These are phyloP conservation scores for Myocastor coypus DNA, from an alignment of 2,113 vertebrate species.

Conservation along the genomic window DNA sequence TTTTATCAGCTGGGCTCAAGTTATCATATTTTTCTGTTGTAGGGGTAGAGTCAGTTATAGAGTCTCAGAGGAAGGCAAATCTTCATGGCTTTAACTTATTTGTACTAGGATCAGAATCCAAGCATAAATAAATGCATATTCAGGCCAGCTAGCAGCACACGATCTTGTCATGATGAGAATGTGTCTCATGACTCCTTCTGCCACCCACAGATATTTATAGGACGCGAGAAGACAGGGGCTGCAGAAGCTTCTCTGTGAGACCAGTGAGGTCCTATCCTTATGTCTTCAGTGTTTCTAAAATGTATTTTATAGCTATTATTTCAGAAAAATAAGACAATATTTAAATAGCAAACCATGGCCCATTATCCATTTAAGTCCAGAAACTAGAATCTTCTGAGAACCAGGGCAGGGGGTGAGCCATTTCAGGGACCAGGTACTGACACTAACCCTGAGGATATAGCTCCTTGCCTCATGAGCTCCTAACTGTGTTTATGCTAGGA, in stretches of 20 bases:
- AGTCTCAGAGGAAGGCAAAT: background rate
- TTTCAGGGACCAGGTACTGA: background rate
- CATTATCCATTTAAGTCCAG: background rate
- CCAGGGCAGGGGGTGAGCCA: background rate
- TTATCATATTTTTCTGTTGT: background rate
- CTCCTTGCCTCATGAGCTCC: background rate
- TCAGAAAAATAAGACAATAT: background rate
- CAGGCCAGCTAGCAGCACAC: background rate
- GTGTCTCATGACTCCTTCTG: background rate
- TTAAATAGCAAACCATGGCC: background rate
- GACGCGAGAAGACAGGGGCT: background rate
- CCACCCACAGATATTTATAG: background rate
- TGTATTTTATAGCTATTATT: background rate
- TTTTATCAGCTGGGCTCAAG: background rate
- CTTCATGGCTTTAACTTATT: background rate
- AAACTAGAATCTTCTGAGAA: background rate
- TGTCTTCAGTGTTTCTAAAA: conserved; percentile 5
- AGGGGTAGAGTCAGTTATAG: background rate
- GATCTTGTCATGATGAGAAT: background rate
- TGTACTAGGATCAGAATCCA: background rate
- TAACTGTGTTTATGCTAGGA: background rate
- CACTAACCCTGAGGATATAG: background rate
- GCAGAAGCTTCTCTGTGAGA: background rate
- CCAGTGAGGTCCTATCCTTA: background rate
- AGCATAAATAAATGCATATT: background rate